phyloP scores from a whole-genome alignment of 2,797 vertebrate species.

The Microcaecilia unicolor region DNA sequence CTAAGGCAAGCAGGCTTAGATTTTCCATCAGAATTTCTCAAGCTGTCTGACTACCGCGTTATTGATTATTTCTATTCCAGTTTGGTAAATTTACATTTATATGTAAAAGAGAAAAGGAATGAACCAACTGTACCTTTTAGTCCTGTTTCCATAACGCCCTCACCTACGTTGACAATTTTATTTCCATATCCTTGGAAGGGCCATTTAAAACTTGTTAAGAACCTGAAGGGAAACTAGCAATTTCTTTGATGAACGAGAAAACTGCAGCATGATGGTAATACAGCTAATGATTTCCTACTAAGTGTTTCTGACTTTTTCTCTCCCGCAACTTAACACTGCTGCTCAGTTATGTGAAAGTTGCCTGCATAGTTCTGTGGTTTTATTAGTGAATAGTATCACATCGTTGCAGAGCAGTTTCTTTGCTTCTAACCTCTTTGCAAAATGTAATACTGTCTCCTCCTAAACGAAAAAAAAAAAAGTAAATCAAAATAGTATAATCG shows the following conservation, averaged over 20 bases:
- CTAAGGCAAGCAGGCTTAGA: too few relatives aligned
- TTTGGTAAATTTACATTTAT: conserved; percentile 9
- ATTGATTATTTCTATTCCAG: conserved; percentile 11
- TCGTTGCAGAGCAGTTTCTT: conserved; percentile 15
- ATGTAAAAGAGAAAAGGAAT: conserved; percentile 3
- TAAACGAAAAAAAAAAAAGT: conserved; percentile 22
- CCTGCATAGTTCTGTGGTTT: conserved; percentile 27
- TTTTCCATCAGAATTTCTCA: background rate
- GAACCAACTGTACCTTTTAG: conserved; percentile 17
- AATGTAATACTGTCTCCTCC: background rate
- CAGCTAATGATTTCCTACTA: conserved; percentile 58
- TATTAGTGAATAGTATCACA: conserved; percentile 51
- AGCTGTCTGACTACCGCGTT: background rate
- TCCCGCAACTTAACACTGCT: too few relatives aligned
- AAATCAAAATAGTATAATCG: conserved; percentile 4
- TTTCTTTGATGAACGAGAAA: conserved; percentile 51
- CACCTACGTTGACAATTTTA: conserved; percentile 29
- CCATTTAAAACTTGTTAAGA: conserved; percentile 49
- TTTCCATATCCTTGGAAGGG: conserved; percentile 42
- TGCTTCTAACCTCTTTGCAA: conserved; percentile 38
- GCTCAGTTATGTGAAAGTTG: conserved; percentile 45
- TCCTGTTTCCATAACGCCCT: conserved; percentile 21
- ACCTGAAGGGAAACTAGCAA: conserved; percentile 31
- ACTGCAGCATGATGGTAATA: conserved; percentile 32
- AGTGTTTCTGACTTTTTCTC: too few relatives aligned